phyloP scores from a whole-genome alignment of 2,888 invertebrate species.

The Sarcophaga rosellei region DNA sequence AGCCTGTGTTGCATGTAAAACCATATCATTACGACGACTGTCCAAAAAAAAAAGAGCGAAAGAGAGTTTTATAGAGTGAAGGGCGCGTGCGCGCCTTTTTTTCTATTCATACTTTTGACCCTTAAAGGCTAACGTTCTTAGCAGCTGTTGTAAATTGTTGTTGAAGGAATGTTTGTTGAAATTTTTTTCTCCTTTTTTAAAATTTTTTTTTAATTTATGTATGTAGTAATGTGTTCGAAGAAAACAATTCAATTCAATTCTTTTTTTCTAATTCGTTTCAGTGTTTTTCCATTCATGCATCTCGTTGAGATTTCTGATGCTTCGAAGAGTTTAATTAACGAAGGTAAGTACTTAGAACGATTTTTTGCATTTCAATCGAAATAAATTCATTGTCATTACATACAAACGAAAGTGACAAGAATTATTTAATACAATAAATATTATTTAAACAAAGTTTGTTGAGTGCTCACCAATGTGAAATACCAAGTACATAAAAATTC shows the following conservation, averaged over 20 bases:
- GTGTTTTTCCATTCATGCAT: background rate
- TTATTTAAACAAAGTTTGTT: too few relatives aligned
- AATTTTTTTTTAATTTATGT: background rate
- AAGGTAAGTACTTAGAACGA: too few relatives aligned
- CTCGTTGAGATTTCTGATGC: background rate
- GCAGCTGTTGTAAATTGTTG: constrained; percentile 50
- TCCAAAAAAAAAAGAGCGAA: constrained; percentile 24
- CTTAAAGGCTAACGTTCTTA: constrained; percentile 9
- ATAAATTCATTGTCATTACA: too few relatives aligned
- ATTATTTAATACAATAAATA: too few relatives aligned
- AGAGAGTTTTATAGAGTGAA: constrained; percentile 20
- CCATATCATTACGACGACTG: constrained; percentile 13
- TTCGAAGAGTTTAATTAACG: too few relatives aligned
- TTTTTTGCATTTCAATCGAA: too few relatives aligned
- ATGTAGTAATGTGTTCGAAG: background rate
- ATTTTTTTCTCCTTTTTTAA: constrained; percentile 15
- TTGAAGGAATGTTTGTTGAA: constrained; percentile 2
- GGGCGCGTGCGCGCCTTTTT: constrained; percentile 64
- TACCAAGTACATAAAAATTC: too few relatives aligned
- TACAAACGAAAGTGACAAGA: too few relatives aligned
- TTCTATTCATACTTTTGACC: constrained; percentile 10
- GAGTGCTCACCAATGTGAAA: too few relatives aligned
- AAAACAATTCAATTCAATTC: background rate
- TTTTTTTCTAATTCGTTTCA: too few relatives aligned
- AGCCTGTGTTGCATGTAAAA: constrained; percentile 28